phyloP scores from a whole-genome alignment of 2,113 vertebrate genomes.

The Condylura cristata region DNA sequence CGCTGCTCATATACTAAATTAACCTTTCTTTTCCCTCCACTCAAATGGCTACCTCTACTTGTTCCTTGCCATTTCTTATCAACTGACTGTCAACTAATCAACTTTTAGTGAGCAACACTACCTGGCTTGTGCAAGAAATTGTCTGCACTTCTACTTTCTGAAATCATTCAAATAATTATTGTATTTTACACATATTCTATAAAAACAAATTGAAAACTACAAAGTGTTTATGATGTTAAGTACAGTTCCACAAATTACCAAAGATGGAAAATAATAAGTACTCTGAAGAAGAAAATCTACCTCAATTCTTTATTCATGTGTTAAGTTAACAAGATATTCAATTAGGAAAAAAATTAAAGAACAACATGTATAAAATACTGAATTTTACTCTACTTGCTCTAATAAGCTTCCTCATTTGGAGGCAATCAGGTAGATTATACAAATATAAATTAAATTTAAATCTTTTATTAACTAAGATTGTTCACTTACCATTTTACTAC shows the following conservation, averaged over 20 bases:
- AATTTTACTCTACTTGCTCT: constrained; percentile 23
- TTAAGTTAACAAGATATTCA: background rate
- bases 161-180: constrained; percentile 19
- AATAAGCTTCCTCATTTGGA: background rate
- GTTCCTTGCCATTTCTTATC: background rate
- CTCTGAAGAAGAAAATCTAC: background rate
- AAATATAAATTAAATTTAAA: constrained; percentile 38
- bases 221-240: background rate
- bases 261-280: background rate
- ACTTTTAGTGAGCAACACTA: background rate
- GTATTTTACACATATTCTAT: background rate
- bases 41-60: background rate
- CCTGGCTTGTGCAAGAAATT: background rate
- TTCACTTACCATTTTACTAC: background rate
- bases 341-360: background rate
- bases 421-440: background rate
- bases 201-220: constrained; percentile 3
- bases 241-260: background rate
- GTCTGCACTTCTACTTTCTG: background rate
- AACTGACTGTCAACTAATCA: background rate
- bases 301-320: background rate
- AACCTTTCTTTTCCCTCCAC: background rate
- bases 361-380: background rate
- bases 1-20: background rate
- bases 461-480: constrained; percentile 17